These are phyloP conservation scores for Rallus crepitans DNA, from an alignment of 2,797 vertebrate genomes.

Conservation along the genomic window DNA sequence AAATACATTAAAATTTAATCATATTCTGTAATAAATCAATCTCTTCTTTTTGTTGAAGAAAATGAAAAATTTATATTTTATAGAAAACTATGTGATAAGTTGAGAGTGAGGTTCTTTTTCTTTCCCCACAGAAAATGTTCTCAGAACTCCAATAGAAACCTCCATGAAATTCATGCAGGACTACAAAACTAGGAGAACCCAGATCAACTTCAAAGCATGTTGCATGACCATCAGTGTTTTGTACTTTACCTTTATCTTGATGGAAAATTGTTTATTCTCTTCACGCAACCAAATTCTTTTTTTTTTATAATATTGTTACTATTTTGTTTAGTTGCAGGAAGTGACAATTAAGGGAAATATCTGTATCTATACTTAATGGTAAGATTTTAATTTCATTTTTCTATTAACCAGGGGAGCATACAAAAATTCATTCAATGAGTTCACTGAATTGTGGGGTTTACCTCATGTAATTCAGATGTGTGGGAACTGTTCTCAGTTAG, in stretches of 20 bases:
- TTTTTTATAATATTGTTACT: not conserved
- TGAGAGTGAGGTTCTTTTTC: not conserved
- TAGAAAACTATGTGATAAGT: not conserved
- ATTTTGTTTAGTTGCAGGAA: not conserved
- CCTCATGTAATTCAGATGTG: not conserved
- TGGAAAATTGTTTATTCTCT: not conserved
- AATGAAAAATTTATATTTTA: not conserved
- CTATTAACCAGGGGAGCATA: not conserved
- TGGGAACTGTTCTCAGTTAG: not conserved
- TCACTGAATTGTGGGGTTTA: not conserved
- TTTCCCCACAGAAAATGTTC: not conserved
- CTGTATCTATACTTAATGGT: not conserved
- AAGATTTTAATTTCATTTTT: not conserved
- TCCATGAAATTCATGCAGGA: not conserved
- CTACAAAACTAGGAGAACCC: not conserved
- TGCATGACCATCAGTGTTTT: not conserved
- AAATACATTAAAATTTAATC: not conserved
- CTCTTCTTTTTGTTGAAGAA: not conserved
- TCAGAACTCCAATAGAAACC: not conserved
- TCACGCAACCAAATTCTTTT: not conserved
- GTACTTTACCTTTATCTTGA: not conserved
- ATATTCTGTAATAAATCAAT: not conserved
- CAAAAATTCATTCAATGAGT: not conserved
- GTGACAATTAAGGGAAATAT: not conserved
- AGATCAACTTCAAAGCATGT: not conserved